Evolutionary conservation across 2,797 vertebrate species (phyloP).

Genomic region (Pteronotus mesoamericanus): DNA sequence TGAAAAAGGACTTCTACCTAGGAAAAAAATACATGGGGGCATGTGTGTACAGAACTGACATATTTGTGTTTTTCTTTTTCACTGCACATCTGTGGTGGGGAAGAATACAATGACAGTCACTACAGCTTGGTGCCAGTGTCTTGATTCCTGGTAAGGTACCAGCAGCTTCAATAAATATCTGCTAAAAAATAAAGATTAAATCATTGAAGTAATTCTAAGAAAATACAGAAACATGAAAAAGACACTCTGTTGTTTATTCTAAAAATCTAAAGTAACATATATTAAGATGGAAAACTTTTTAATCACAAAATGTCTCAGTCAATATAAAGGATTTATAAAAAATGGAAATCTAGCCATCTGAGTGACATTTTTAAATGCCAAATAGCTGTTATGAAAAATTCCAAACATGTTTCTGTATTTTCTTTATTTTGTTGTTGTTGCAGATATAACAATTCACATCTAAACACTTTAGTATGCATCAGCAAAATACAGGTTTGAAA

Average conservation of each 20-base stretch:
- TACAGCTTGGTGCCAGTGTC: neutral
- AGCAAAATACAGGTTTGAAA: neutral
- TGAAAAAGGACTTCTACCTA: neutral
- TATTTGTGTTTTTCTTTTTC: neutral
- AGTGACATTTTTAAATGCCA: neutral
- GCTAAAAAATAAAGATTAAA: neutral
- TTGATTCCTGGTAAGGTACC: neutral
- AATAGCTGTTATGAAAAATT: neutral
- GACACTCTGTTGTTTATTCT: neutral
- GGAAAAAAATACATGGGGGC: no score
- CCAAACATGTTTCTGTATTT: neutral
- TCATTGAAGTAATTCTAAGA: neutral
- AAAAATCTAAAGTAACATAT: neutral
- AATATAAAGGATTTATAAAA: conserved; percentile 1
- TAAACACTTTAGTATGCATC: neutral
- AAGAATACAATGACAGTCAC: neutral
- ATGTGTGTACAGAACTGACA: no score
- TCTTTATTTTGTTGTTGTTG: neutral
- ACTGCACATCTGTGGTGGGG: neutral
- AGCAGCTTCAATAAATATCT: neutral
- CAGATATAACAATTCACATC: neutral
- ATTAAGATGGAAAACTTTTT: neutral
- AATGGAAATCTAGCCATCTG: neutral
- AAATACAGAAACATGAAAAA: neutral
- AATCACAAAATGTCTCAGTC: neutral